Conservation (phyloP, 2,888 invertebrate genomes). For the Busseola fusca region DNA sequence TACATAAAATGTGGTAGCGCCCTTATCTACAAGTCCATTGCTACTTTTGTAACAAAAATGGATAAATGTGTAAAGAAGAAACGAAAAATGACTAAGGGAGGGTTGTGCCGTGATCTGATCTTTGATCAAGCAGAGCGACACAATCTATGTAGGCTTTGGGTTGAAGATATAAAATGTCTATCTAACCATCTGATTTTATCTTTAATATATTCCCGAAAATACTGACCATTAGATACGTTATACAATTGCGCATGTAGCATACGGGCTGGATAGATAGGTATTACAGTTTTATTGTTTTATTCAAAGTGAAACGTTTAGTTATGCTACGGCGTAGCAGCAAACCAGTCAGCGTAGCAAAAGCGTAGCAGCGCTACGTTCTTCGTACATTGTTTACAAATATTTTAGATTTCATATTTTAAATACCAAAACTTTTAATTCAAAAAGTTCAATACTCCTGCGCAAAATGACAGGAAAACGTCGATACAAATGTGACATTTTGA, state of each 20-base stretch:
- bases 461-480: slow-evolving; percentile 82
- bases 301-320: not conserved
- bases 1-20: slow-evolving; percentile 60
- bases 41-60: slow-evolving; percentile 51
- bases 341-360: slow-evolving; percentile 24
- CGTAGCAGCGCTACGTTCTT: slow-evolving; percentile 23
- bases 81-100: slow-evolving; percentile 22
- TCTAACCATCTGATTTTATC: not conserved
- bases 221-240: too few relatives aligned
- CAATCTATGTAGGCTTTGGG: slow-evolving; percentile 1
- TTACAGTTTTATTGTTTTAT: not conserved
- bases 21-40: slow-evolving; percentile 58
- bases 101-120: slow-evolving; percentile 31
- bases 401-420: not conserved
- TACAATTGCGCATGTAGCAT: not conserved
- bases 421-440: slow-evolving; percentile 29
- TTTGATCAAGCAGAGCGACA: slow-evolving; percentile 22
- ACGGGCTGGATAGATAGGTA: not conserved
- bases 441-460: slow-evolving; percentile 72
- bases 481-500: slow-evolving; percentile 87
- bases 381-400: not conserved
- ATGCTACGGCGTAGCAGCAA: slow-evolving; percentile 44
- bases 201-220: not conserved
- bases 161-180: slow-evolving; percentile 10
- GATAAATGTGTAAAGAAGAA: slow-evolving; percentile 29